These are phyloP conservation scores for Silvanus unidentatus DNA, from an alignment of 2,888 invertebrate species.

Conservation along the genomic window DNA sequence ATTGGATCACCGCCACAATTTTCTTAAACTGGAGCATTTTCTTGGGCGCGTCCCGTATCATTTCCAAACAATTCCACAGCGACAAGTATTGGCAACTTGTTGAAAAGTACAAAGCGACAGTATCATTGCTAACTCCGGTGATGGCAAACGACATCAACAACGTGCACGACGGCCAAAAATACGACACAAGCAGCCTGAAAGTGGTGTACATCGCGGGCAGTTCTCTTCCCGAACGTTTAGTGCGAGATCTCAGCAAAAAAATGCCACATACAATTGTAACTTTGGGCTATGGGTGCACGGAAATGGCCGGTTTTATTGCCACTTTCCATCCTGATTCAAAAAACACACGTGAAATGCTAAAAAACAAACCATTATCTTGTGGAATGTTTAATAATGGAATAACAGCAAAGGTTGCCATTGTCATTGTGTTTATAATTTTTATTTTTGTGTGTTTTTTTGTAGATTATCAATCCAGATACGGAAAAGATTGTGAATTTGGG, in stretches of 20 bases:
- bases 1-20: constrained; percentile 11
- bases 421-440: not conserved
- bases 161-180: not conserved
- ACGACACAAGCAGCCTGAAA: not conserved
- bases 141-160: not conserved
- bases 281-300: constrained; percentile 15
- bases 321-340: not conserved
- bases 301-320: constrained; percentile 7
- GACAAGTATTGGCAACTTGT: constrained; percentile 2
- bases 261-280: constrained; percentile 11
- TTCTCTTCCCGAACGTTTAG: constrained; percentile 4
- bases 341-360: not conserved
- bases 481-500: constrained; percentile 46
- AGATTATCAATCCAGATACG: constrained; percentile 48
- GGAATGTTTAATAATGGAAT: constrained; percentile 11
- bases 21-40: not conserved
- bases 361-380: constrained; percentile 6
- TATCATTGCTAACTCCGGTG: not conserved
- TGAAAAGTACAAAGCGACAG: constrained; percentile 13
- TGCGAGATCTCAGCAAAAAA: constrained; percentile 8
- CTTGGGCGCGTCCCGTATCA: constrained; percentile 7
- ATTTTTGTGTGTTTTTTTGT: constrained; percentile 20
- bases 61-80: constrained; percentile 4
- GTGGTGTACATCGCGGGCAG: not conserved
- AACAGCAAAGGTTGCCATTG: not conserved